These are phyloP conservation scores for Eupithecia inturbata DNA, from an alignment of 2,888 invertebrate genomes.

Conservation along the genomic window DNA sequence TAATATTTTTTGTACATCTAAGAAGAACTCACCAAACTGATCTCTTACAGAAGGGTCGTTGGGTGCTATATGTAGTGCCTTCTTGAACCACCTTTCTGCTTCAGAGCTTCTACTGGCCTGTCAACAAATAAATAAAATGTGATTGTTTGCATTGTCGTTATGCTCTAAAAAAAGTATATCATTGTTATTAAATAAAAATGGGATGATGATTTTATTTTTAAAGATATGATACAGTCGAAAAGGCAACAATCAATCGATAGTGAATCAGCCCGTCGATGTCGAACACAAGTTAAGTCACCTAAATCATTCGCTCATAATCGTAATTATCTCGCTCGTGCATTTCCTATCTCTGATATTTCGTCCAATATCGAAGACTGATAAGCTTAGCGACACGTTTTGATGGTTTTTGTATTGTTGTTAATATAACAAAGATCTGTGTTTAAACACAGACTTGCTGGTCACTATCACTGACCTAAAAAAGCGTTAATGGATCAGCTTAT, in stretches of 20 bases:
- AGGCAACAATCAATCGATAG: neutral
- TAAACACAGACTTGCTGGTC: neutral
- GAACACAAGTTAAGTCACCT: neutral
- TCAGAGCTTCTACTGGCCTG: slow-evolving; percentile 92
- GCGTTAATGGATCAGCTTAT: neutral
- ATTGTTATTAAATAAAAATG: too few relatives aligned
- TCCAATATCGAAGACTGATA: neutral
- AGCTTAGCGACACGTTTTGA: neutral
- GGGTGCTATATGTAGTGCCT: slow-evolving; percentile 92
- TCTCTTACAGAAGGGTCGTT: slow-evolving; percentile 93
- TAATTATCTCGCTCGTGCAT: neutral
- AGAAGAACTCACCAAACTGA: slow-evolving; percentile 89
- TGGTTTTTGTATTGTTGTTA: neutral
- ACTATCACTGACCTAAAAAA: neutral
- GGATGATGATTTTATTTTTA: too few relatives aligned
- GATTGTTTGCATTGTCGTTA: too few relatives aligned
- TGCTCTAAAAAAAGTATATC: too few relatives aligned
- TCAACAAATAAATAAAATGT: slow-evolving; percentile 56
- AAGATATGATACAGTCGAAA: too few relatives aligned
- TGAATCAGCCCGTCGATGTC: neutral
- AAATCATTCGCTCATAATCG: neutral
- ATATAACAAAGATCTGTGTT: too few relatives aligned
- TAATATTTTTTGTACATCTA: neutral
- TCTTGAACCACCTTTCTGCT: slow-evolving; percentile 95
- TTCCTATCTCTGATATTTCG: neutral